These are phyloP conservation scores for Myotis vivesi DNA, from an alignment of 2,797 vertebrate species.

Conservation along the genomic window DNA sequence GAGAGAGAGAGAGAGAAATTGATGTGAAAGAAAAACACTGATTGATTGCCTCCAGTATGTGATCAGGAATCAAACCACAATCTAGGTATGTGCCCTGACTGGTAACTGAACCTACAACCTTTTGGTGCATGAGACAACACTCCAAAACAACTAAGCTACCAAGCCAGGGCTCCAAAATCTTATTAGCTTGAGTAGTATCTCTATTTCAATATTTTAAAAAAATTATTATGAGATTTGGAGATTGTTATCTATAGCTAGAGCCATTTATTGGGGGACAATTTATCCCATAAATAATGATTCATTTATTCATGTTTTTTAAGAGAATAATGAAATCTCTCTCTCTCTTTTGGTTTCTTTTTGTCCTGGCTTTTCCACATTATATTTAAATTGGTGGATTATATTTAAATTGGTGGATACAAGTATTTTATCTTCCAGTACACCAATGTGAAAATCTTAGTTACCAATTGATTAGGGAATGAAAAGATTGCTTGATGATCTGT, in stretches of 20 bases:
- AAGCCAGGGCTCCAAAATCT: background rate
- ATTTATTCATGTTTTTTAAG: conserved; percentile 8
- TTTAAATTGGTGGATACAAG: background rate
- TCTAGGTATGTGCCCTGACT: background rate
- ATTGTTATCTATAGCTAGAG: background rate
- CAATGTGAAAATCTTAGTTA: background rate
- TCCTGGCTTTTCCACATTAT: background rate
- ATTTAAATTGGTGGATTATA: conserved; percentile 24
- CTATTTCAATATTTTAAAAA: conserved; percentile 7
- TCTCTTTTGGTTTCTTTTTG: background rate
- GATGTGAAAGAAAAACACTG: background rate
- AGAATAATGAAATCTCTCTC: background rate
- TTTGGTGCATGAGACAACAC: background rate
- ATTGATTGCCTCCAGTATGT: background rate
- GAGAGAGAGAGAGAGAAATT: background rate
- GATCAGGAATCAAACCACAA: background rate
- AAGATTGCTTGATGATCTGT: background rate
- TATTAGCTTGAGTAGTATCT: background rate
- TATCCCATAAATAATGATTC: background rate
- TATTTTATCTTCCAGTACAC: background rate
- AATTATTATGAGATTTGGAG: conserved; percentile 2
- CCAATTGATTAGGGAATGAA: background rate
- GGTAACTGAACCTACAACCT: background rate
- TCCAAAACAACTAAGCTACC: background rate
- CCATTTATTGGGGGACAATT: conserved; percentile 29